Evolutionary conservation across 2,797 vertebrate genomes (phyloP), one percentile per base, ranked within the genome.

Genomic region (Nyctibius grandis): DNA sequence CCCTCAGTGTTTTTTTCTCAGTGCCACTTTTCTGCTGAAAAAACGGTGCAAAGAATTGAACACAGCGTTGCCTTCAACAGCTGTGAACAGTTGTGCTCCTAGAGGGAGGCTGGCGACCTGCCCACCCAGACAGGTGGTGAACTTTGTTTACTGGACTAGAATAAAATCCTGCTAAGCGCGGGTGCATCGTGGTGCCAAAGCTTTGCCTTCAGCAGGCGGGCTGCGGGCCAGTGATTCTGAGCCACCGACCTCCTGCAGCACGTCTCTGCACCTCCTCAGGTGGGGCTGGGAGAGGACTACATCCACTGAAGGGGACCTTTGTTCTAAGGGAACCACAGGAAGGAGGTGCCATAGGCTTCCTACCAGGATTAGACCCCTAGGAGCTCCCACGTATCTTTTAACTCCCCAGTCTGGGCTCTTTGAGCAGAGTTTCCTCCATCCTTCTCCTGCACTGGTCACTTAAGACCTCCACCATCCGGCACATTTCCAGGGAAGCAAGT

Each of bases 361-460:
- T 34, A 20, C 4, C 26, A n/a, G 50, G 28, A 40, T 59, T 9
- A 59, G 56, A n/a, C 12, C 11, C 23, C 22, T 60, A 34, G 28
- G 29, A 72, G 4, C 17, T 6, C 9, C 20, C 38, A 28, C 0
- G 0, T 88, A 61, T 31, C 50, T 50, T n/a, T 72, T 60, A 64
- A 29, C 26, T 19, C 10, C n/a, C 11, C 0, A 1, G 8, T 53
- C 47, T 76, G 53, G 18, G 42, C 36, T 70, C 38, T 61, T 69
- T 15, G 44, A 65, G 80, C 12, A 11, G 12, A 0, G 1, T 33
- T 70, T 57, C n/a, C 56, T 53, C 42, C 19, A 3, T 60, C 40
- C 17, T 83, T 54, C 51, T 75, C 34, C 38, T 26, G 11, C n/a
- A 9, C 38, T 9, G 42, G 7, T 48, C 36, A 0, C 53, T 63